Percentiles rank a stretch among this genome's conserved stretches.
phyloP scores from a whole-genome alignment of 1,140 invertebrate species.

The Argopecten irradians region DNA sequence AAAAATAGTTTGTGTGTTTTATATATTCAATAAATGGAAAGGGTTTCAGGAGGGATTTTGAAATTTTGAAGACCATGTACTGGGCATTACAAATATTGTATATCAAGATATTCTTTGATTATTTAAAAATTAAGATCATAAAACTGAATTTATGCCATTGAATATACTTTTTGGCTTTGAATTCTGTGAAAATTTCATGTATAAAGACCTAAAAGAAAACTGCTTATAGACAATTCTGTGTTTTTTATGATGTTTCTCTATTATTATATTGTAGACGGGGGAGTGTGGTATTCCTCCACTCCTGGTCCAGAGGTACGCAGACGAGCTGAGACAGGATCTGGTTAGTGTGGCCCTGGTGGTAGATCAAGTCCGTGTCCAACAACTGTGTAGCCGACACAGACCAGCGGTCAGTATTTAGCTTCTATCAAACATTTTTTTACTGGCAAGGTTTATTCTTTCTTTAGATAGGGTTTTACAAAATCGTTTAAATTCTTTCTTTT shows the following conservation, averaged over 20 bases:
- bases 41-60: too few relatives aligned
- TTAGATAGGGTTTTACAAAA: too few relatives aligned
- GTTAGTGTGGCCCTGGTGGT: slow-evolving; percentile 74
- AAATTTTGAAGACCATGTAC: too few relatives aligned
- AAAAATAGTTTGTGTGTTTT: too few relatives aligned
- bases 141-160: too few relatives aligned
- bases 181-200: background rate
- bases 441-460: too few relatives aligned
- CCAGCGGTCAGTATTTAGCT: slow-evolving; percentile 59
- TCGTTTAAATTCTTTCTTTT: too few relatives aligned
- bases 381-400: slow-evolving; percentile 62
- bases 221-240: background rate
- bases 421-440: too few relatives aligned
- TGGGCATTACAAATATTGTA: too few relatives aligned
- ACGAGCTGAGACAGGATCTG: slow-evolving; percentile 75
- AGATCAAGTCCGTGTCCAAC: slow-evolving; percentile 73
- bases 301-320: slow-evolving; percentile 77
- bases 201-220: background rate
- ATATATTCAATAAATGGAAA: too few relatives aligned
- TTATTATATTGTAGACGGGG: slow-evolving; percentile 70
- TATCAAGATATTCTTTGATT: too few relatives aligned
- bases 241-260: slow-evolving; percentile 21
- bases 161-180: background rate
- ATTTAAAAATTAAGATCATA: too few relatives aligned
- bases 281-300: slow-evolving; percentile 77